Conservation (phyloP, 2,113 vertebrate genomes). For the Turdus rufiventris region DNA sequence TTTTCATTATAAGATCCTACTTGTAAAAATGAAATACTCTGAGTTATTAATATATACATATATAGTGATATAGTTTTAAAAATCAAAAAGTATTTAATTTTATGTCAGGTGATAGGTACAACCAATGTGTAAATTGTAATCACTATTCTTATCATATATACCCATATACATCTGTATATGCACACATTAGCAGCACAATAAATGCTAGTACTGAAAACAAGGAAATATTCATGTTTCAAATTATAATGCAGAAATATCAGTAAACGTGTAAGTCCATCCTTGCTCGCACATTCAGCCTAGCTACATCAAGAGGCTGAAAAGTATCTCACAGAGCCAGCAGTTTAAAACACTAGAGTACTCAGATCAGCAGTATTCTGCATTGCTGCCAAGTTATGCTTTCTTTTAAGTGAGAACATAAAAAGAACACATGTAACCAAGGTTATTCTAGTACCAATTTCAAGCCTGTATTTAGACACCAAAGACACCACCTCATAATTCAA, state of each 20-base stretch:
- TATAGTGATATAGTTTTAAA: not conserved
- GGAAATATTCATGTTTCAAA: not conserved
- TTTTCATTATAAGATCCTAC: not conserved
- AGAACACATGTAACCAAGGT: not conserved
- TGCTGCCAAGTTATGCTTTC: not conserved
- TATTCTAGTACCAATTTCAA: not conserved
- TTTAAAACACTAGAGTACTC: not conserved
- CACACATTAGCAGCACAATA: not conserved
- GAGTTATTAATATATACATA: not conserved
- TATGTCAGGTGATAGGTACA: not conserved
- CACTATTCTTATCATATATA: not conserved
- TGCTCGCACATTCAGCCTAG: not conserved
- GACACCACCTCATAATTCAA: not conserved
- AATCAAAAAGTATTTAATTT: not conserved
- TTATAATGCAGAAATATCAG: not conserved
- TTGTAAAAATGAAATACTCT: not conserved
- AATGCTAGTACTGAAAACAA: not conserved
- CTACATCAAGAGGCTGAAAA: not conserved
- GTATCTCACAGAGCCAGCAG: not conserved
- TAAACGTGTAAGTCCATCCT: not conserved
- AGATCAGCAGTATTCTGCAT: not conserved
- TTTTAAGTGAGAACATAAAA: not conserved
- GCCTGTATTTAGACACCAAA: not conserved
- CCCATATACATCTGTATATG: not conserved
- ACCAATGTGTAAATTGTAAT: not conserved